Evolutionary conservation across 2,113 vertebrate genomes (phyloP).

Genomic region (Protobothrops mucrosquamatus): DNA sequence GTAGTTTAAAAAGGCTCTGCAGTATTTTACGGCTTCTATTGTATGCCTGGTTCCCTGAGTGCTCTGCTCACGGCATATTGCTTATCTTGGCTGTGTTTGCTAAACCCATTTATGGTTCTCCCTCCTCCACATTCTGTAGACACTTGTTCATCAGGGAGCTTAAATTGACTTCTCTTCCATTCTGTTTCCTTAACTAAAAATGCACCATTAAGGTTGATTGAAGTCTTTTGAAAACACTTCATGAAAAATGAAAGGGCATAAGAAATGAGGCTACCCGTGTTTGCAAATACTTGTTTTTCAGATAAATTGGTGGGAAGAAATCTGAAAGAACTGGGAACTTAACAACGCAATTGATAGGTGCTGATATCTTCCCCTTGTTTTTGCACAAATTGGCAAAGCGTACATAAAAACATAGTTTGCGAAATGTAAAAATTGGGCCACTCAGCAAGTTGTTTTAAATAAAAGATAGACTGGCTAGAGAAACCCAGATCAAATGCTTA

Average conservation of each 20-base stretch:
- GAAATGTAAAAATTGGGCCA: constrained; percentile 4
- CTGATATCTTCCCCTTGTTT: constrained; percentile 54
- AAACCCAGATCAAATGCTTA: background rate
- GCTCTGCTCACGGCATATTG: constrained; percentile 66
- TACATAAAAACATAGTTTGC: constrained; percentile 42
- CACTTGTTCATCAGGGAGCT: constrained; percentile 72
- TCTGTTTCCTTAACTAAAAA: constrained; percentile 81
- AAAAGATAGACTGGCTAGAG: background rate
- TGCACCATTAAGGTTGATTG: constrained; percentile 78
- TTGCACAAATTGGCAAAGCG: constrained; percentile 32
- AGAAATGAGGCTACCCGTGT: constrained; percentile 75
- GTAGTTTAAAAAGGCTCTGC: constrained; percentile 75
- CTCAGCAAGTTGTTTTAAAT: background rate
- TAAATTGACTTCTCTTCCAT: constrained; percentile 79
- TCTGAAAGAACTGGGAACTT: constrained; percentile 71
- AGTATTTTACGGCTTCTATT: constrained; percentile 75
- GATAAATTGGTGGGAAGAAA: constrained; percentile 74
- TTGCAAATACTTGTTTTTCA: constrained; percentile 78
- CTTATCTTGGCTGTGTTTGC: constrained; percentile 70
- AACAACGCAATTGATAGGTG: constrained; percentile 65
- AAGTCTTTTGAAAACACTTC: constrained; percentile 77
- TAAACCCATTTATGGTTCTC: constrained; percentile 71
- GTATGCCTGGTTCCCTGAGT: constrained; percentile 73
- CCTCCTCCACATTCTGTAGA: constrained; percentile 40
- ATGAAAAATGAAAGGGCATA: constrained; percentile 71